Conservation (phyloP, 2,888 invertebrate genomes). For the Altica lythri region DNA sequence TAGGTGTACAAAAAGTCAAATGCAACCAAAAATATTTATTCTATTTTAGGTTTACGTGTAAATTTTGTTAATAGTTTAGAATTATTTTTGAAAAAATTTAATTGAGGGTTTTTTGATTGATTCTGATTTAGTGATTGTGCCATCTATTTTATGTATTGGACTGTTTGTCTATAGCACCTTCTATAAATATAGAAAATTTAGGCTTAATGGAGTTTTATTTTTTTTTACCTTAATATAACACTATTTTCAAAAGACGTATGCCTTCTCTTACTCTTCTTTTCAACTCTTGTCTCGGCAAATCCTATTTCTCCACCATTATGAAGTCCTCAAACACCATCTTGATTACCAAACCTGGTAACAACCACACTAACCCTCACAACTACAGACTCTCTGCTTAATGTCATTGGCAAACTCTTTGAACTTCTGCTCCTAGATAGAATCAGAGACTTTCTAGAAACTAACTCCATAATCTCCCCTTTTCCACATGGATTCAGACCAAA, state of each 20-base stretch:
- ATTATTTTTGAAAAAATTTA: constrained; percentile 16
- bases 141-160: constrained; percentile 44
- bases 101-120: constrained; percentile 28
- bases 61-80: constrained; percentile 32
- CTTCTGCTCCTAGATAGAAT: too few species aligned
- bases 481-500: too few species aligned
- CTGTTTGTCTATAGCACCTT: constrained; percentile 44
- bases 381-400: too few species aligned
- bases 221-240: background rate
- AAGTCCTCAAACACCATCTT: too few species aligned
- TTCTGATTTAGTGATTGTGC: constrained; percentile 42
- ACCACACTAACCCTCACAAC: too few species aligned
- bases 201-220: background rate
- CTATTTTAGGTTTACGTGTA: constrained; percentile 27
- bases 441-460: too few species aligned
- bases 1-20: constrained; percentile 22
- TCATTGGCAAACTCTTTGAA: too few species aligned
- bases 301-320: too few species aligned
- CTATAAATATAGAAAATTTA: constrained; percentile 42
- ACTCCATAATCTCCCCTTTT: too few species aligned
- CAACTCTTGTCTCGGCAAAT: too few species aligned
- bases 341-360: too few species aligned
- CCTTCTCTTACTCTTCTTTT: too few species aligned
- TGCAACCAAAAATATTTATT: constrained; percentile 32
- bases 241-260: background rate